Evolutionary conservation across 2,888 invertebrate genomes (phyloP).

Genomic region (Drosophila anomelani): DNA sequence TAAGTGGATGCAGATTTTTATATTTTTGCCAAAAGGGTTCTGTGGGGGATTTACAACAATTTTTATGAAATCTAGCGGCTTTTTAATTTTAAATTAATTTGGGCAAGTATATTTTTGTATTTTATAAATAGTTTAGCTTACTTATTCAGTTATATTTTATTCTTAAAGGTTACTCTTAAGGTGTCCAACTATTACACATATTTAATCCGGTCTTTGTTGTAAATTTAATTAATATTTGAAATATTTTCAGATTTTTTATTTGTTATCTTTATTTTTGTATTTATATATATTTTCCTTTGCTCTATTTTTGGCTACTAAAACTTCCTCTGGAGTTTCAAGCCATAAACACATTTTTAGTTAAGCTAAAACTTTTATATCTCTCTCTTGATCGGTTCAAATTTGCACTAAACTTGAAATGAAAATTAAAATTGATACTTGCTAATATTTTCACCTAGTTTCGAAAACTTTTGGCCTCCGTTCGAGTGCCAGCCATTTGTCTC

Average conservation of each 20-base stretch:
- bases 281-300: neutral
- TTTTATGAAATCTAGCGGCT: neutral
- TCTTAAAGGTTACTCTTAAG: neutral
- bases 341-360: neutral
- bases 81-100: neutral
- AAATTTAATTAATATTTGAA: no score
- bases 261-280: neutral
- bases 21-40: slow-evolving; percentile 1
- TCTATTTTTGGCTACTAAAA: neutral
- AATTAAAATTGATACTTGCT: slow-evolving; percentile 15
- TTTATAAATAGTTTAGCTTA: neutral
- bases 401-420: slow-evolving; percentile 3
- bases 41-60: neutral
- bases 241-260: neutral
- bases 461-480: slow-evolving; percentile 21
- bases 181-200: neutral
- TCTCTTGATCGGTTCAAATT: neutral
- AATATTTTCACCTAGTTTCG: slow-evolving; percentile 14
- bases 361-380: neutral
- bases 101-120: no score
- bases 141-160: neutral
- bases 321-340: neutral
- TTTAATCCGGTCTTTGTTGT: neutral
- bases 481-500: slow-evolving; percentile 20
- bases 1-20: slow-evolving; percentile 12